Conservation (phyloP, 1,140 invertebrate species). For the Atta texana region DNA sequence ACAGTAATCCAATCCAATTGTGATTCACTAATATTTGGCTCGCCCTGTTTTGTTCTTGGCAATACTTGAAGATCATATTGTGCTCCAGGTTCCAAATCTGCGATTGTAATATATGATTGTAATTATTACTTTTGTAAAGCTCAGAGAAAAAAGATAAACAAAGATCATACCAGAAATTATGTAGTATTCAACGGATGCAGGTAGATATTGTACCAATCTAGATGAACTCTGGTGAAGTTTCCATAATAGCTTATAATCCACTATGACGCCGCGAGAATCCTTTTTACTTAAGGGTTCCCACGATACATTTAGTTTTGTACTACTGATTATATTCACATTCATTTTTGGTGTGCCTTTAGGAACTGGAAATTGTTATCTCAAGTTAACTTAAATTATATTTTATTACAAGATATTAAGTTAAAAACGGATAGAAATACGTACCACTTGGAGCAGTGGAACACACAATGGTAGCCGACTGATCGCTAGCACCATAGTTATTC, state of each 20-base stretch:
- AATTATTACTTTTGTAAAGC: background rate
- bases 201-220: slow-evolving; percentile 83
- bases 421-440: slow-evolving; percentile 76
- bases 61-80: slow-evolving; percentile 88
- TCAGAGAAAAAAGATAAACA: slow-evolving; percentile 4
- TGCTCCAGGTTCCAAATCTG: slow-evolving; percentile 87
- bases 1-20: slow-evolving; percentile 86
- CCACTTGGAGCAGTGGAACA: slow-evolving; percentile 88
- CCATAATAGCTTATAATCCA: slow-evolving; percentile 89
- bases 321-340: slow-evolving; percentile 85
- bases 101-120: slow-evolving; percentile 22
- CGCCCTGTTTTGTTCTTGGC: slow-evolving; percentile 86
- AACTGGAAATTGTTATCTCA: slow-evolving; percentile 83
- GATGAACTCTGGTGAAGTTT: slow-evolving; percentile 85
- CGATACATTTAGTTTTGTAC: slow-evolving; percentile 87
- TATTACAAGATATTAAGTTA: slow-evolving; percentile 2
- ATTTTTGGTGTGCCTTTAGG: slow-evolving; percentile 87
- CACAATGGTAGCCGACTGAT: slow-evolving; percentile 88
- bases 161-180: slow-evolving; percentile 85
- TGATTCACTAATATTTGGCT: slow-evolving; percentile 85
- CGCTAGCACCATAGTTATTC: slow-evolving; percentile 88
- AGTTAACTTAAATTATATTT: background rate
- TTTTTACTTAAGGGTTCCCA: slow-evolving; percentile 88
- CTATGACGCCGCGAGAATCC: slow-evolving; percentile 87
- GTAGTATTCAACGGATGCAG: slow-evolving; percentile 83